Percentiles rank a stretch among this genome's conserved stretches.
These are phyloP conservation scores for Serrognathus titanus DNA, from an alignment of 2,888 invertebrate genomes.

Conservation along the genomic window DNA sequence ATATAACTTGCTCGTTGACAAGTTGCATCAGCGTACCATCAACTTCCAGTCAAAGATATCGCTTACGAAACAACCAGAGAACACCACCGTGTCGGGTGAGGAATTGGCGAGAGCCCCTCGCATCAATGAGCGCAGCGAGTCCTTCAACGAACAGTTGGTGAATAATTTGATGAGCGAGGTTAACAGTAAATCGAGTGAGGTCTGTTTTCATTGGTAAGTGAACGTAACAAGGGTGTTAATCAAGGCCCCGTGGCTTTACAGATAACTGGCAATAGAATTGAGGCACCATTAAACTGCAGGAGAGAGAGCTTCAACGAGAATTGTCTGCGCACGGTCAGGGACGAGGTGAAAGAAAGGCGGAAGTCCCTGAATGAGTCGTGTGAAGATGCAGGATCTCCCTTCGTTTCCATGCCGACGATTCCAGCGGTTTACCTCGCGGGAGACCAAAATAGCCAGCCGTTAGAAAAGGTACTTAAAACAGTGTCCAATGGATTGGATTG, in stretches of 20 bases:
- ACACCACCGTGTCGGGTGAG: not conserved
- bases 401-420: conserved; percentile 54
- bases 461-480: conserved; percentile 57
- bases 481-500: not conserved
- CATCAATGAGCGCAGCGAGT: conserved; percentile 45
- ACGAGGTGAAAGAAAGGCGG: conserved; percentile 37
- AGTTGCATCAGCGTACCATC: conserved; percentile 57
- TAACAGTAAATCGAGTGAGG: conserved; percentile 29
- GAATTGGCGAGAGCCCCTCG: conserved; percentile 28
- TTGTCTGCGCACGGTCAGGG: conserved; percentile 38
- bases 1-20: conserved; percentile 85
- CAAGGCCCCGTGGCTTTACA: not conserved
- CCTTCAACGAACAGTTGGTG: conserved; percentile 44
- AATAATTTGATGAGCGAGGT: conserved; percentile 30
- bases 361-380: conserved; percentile 37
- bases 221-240: not conserved
- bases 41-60: conserved; percentile 50
- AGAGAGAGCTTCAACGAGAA: conserved; percentile 49
- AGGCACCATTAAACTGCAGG: conserved; percentile 34
- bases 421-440: conserved; percentile 53
- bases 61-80: not conserved
- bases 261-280: conserved; percentile 18
- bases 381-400: conserved; percentile 48
- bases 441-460: conserved; percentile 54
- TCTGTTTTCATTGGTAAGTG: not conserved